Evolutionary conservation across 2,113 vertebrate species (phyloP).

Genomic region (Accipiter cooperii): DNA sequence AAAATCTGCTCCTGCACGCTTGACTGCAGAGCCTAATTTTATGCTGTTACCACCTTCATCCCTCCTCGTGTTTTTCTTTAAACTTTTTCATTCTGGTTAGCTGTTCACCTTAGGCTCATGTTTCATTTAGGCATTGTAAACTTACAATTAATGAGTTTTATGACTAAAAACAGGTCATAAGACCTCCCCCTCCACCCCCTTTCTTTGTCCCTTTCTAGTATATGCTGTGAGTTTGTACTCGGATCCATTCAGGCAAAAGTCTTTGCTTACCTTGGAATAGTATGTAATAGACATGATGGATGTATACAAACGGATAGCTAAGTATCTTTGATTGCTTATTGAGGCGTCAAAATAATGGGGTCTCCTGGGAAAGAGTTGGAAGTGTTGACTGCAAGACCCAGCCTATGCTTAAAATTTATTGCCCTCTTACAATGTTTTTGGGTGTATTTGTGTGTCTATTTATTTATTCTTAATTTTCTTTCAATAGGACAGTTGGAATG

Average conservation of each 20-base stretch:
- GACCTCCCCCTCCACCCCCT: fast-evolving
- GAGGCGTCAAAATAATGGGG: not conserved
- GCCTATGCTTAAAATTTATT: not conserved
- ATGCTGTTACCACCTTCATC: fast-evolving
- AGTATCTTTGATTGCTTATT: not conserved
- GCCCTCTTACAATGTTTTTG: not conserved
- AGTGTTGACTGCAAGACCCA: not conserved
- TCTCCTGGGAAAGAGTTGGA: not conserved
- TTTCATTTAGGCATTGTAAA: not conserved
- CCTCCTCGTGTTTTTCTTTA: not conserved
- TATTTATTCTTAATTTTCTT: not conserved
- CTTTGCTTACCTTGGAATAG: not conserved
- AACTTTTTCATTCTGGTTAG: not conserved
- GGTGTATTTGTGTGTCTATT: not conserved
- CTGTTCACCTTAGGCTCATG: fast-evolving
- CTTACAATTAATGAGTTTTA: not conserved
- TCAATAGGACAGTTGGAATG: not conserved
- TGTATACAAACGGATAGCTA: not conserved
- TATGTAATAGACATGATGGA: not conserved
- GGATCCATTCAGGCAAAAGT: not conserved
- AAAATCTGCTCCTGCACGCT: fast-evolving
- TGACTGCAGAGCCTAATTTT: not conserved
- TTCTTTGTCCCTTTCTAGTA: not conserved
- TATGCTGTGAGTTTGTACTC: not conserved
- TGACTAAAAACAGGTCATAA: not conserved